Evolutionary conservation across 92 coral and sea anemone species (phyloP).

Genomic region (Parazoanthus darwini): DNA sequence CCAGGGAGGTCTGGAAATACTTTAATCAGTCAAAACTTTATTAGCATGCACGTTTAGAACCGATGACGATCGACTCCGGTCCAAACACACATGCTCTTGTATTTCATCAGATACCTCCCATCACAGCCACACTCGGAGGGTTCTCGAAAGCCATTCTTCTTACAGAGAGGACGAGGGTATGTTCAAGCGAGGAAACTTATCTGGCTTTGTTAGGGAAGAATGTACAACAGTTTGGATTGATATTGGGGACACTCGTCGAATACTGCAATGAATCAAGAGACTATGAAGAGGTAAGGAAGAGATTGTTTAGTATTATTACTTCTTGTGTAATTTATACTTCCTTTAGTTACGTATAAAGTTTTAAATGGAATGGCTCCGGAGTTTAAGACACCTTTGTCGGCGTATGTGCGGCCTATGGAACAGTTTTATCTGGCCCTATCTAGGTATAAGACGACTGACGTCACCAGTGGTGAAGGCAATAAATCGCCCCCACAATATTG

Average conservation of each 20-base stretch:
- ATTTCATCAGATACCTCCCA: slow-evolving; percentile 45
- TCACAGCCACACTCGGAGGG: slow-evolving; percentile 53
- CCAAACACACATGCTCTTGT: not conserved
- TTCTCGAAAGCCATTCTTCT: slow-evolving; percentile 41
- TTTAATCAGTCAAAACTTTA: not conserved
- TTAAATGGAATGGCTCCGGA: no score
- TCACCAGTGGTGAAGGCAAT: no score
- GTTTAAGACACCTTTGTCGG: no score
- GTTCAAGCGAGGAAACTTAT: not conserved
- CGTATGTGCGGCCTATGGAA: no score
- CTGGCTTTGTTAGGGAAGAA: slow-evolving; percentile 15
- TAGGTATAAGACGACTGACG: no score
- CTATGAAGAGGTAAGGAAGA: slow-evolving; percentile 18
- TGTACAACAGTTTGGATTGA: slow-evolving; percentile 38
- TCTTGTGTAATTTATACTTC: no score
- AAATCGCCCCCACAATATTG: no score
- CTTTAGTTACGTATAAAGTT: no score
- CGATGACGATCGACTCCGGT: no score
- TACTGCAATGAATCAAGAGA: slow-evolving; percentile 26
- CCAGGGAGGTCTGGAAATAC: no score
- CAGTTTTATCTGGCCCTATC: no score
- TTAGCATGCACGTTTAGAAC: not conserved
- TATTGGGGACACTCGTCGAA: slow-evolving; percentile 29
- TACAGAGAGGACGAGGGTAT: not conserved
- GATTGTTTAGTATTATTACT: no score